phyloP scores from a whole-genome alignment of 2,888 invertebrate genomes.

The Campoplex nolae region DNA sequence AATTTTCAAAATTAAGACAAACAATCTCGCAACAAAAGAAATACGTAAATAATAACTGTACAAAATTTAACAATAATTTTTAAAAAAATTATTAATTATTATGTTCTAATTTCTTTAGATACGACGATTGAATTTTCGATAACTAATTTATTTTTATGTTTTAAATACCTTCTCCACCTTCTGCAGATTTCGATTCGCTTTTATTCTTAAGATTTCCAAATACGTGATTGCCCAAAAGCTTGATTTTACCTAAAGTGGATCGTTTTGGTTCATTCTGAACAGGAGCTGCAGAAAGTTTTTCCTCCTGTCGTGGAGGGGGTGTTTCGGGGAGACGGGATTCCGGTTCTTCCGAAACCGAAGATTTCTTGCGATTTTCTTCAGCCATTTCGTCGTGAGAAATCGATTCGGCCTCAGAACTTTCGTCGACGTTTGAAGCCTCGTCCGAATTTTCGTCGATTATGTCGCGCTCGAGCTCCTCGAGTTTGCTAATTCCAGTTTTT shows the following conservation, averaged over 20 bases:
- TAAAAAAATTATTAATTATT: neutral
- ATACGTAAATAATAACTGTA: neutral
- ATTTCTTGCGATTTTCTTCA: slow-evolving; percentile 32
- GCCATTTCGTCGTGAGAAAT: slow-evolving; percentile 45
- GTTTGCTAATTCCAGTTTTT: slow-evolving; percentile 19
- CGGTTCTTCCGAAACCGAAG: slow-evolving; percentile 48
- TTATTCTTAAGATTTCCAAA: slow-evolving; percentile 62
- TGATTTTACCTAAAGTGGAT: slow-evolving; percentile 51
- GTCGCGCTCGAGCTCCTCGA: slow-evolving; percentile 55
- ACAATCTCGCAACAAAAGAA: neutral
- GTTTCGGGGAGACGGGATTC: slow-evolving; percentile 39
- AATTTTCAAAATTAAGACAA: neutral
- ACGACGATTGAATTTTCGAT: neutral
- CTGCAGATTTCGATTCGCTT: slow-evolving; percentile 63
- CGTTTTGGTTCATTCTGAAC: slow-evolving; percentile 19
- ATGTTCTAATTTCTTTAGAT: neutral
- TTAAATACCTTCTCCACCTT: slow-evolving; percentile 63
- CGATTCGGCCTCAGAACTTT: slow-evolving; percentile 13
- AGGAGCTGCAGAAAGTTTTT: slow-evolving; percentile 31
- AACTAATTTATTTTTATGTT: neutral
- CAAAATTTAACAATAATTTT: neutral
- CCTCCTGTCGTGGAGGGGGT: slow-evolving; percentile 34
- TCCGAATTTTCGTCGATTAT: slow-evolving; percentile 60
- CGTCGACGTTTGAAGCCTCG: slow-evolving; percentile 39
- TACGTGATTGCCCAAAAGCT: too few relatives aligned